Percentiles rank a stretch among this genome's conserved stretches.
These are phyloP conservation scores for Rhabdornis inornatus DNA, from an alignment of 2,113 vertebrate species.

Conservation along the genomic window DNA sequence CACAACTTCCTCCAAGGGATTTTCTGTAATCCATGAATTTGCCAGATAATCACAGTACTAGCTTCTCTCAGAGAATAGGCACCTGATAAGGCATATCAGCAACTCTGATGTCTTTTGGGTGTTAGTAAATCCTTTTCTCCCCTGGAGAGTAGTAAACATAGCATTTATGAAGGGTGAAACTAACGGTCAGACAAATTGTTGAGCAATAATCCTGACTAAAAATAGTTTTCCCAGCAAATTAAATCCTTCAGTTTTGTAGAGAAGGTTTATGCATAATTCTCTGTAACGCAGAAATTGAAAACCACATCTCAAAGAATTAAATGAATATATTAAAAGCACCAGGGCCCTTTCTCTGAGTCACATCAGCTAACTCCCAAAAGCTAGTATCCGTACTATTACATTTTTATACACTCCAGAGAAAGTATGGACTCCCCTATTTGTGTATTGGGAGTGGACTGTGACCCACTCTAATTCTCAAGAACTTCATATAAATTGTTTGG, in stretches of 20 bases:
- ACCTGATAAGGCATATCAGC: background rate
- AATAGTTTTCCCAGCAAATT: background rate
- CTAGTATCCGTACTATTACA: background rate
- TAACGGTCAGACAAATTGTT: background rate
- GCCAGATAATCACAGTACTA: background rate
- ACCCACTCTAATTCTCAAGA: background rate
- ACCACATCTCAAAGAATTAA: background rate
- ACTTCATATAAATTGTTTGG: background rate
- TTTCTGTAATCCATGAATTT: background rate
- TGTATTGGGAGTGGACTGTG: rapidly evolving
- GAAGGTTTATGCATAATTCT: background rate
- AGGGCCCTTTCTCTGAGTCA: background rate
- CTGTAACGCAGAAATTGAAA: background rate
- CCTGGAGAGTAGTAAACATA: background rate
- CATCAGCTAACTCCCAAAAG: background rate
- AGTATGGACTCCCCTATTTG: background rate
- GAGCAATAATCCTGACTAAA: background rate
- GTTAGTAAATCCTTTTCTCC: background rate
- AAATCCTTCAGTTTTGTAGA: background rate
- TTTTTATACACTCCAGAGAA: background rate
- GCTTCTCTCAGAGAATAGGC: background rate
- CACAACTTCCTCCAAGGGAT: background rate
- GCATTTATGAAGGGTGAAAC: background rate
- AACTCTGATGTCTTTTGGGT: background rate
- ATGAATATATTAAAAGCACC: background rate